Evolutionary conservation across 2,113 vertebrate species (phyloP).

Genomic region (Myrmecobius fasciatus): DNA sequence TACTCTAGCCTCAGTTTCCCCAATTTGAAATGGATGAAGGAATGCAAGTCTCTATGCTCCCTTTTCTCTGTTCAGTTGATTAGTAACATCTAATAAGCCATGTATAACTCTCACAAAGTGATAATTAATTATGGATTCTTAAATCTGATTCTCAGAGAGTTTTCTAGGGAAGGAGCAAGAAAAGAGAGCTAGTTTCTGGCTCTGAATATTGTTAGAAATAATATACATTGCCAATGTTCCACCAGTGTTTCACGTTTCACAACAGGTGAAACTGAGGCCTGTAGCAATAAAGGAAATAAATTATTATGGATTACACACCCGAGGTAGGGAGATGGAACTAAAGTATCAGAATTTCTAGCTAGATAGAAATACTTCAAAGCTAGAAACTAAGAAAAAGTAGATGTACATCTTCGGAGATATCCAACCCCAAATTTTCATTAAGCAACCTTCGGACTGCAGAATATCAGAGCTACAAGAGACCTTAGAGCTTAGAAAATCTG

Average conservation of each 20-base stretch:
- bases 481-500: neutral
- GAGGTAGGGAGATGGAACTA: neutral
- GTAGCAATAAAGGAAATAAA: neutral
- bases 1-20: neutral
- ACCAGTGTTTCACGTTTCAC: neutral
- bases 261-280: neutral
- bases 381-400: neutral
- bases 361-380: neutral
- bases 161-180: neutral
- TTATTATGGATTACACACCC: neutral
- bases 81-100: neutral
- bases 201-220: neutral
- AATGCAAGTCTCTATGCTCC: neutral
- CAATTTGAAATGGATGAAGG: neutral
- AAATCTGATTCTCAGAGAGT: neutral
- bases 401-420: neutral
- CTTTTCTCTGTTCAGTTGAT: neutral
- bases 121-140: neutral
- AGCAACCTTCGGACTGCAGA: neutral
- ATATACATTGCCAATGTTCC: neutral
- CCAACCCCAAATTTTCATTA: neutral
- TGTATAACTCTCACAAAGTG: neutral
- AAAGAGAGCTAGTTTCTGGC: neutral
- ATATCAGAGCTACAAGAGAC: neutral
- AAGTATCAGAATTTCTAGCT: neutral